Evolutionary conservation across 2,113 vertebrate species (phyloP).

Genomic region (Nothobranchius furzeri): DNA sequence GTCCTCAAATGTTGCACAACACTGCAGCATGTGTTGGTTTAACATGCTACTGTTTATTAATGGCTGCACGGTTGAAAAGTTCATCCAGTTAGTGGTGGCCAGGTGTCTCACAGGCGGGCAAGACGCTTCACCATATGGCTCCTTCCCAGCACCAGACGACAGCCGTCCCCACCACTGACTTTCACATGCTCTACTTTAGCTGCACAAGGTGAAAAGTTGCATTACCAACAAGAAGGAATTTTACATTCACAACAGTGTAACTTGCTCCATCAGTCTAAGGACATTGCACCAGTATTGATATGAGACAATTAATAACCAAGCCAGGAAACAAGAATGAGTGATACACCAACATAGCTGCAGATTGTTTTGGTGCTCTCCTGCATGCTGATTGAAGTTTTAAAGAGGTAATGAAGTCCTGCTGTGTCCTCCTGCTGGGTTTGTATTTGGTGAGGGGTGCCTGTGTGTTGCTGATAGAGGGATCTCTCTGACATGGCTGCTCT

Average conservation of each 20-base stretch:
- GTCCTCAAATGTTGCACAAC: neutral
- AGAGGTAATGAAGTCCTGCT: slow-evolving; percentile 88
- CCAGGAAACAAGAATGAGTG: slow-evolving; percentile 22
- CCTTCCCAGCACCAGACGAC: slow-evolving; percentile 52
- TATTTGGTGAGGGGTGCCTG: slow-evolving; percentile 82
- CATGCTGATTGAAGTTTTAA: slow-evolving; percentile 76
- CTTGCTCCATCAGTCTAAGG: neutral
- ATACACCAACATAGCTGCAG: slow-evolving; percentile 50
- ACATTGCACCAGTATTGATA: neutral
- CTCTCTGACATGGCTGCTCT: slow-evolving; percentile 80
- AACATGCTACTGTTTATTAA: slow-evolving; percentile 7
- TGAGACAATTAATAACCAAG: slow-evolving; percentile 24
- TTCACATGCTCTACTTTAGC: slow-evolving; percentile 55
- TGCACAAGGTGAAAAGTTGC: slow-evolving; percentile 45
- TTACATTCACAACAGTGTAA: slow-evolving; percentile 3
- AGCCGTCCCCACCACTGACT: slow-evolving; percentile 51
- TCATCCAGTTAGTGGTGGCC: slow-evolving; percentile 61
- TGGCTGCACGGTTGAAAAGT: slow-evolving; percentile 58
- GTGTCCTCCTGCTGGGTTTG: slow-evolving; percentile 80
- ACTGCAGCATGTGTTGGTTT: neutral
- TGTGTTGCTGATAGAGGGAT: slow-evolving; percentile 87
- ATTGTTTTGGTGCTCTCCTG: slow-evolving; percentile 59
- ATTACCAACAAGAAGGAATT: slow-evolving; percentile 6
- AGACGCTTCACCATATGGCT: slow-evolving; percentile 64
- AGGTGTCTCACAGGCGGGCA: slow-evolving; percentile 62